phyloP scores from a whole-genome alignment of 2,797 vertebrate genomes.

The Synanceia verrucosa region DNA sequence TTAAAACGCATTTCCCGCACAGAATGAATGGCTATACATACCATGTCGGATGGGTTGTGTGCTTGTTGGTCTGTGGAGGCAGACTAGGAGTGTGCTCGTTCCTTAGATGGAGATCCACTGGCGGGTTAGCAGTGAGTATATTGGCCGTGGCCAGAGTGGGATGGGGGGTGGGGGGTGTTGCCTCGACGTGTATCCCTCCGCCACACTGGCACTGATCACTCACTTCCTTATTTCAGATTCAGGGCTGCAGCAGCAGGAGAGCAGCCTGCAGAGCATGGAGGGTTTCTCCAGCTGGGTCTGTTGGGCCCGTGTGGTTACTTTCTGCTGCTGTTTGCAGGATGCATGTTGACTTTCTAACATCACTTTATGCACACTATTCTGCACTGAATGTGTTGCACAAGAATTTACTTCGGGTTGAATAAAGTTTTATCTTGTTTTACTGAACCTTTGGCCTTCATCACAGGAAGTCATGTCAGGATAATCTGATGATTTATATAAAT shows the following conservation, averaged over 20 bases:
- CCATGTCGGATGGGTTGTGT: conserved; percentile 78
- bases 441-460: neutral
- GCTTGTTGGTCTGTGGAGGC: conserved; percentile 73
- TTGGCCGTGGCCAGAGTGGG: conserved; percentile 69
- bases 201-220: conserved; percentile 71
- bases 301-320: no score
- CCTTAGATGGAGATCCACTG: conserved; percentile 80
- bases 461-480: neutral
- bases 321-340: neutral
- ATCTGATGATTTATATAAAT: neutral
- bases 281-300: no score
- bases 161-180: no score
- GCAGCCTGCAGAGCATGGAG: conserved; percentile 53
- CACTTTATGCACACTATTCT: no score
- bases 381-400: no score
- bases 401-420: no score
- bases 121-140: conserved; percentile 75
- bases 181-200: conserved; percentile 83
- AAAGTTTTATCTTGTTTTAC: neutral
- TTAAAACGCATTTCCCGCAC: neutral
- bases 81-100: conserved; percentile 67
- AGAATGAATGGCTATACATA: conserved; percentile 77
- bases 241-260: conserved; percentile 52
- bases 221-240: conserved; percentile 77
- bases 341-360: neutral